Evolutionary conservation across 1,140 invertebrate species (phyloP).

Genomic region (Neuroterus valhalla): DNA sequence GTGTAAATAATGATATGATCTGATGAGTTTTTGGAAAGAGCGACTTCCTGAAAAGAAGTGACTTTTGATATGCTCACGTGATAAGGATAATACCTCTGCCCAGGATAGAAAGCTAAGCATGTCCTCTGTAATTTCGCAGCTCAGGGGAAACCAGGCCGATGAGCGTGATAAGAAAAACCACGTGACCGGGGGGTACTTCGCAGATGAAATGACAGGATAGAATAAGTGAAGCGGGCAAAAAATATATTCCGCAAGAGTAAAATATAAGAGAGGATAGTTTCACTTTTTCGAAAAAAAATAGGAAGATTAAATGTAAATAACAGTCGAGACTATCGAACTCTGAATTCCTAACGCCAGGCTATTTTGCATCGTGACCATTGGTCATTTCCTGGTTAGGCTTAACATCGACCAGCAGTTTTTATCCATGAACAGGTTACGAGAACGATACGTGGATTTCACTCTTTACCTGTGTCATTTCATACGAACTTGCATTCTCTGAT

Average conservation of each 20-base stretch:
- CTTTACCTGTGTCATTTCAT: constrained; percentile 21
- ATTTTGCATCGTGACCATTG: constrained; percentile 14
- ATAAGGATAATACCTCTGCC: constrained; percentile 5
- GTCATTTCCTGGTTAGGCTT: constrained; percentile 29
- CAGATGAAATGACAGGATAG: constrained; percentile 14
- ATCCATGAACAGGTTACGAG: constrained; percentile 18
- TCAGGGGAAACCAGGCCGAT: constrained; percentile 17
- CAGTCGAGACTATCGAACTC: background rate
- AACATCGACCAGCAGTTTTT: constrained; percentile 20
- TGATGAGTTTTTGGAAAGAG: background rate
- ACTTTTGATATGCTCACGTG: background rate
- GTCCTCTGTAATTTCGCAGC: constrained; percentile 14
- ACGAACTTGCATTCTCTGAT: constrained; percentile 29
- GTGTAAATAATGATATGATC: background rate
- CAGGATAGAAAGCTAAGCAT: background rate
- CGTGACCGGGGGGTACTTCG: background rate
- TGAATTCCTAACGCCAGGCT: background rate
- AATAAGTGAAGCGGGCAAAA: background rate
- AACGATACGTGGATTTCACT: constrained; percentile 20
- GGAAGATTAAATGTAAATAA: background rate
- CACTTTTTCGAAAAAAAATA: background rate
- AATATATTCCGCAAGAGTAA: background rate
- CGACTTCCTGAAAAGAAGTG: background rate
- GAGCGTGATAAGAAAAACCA: constrained; percentile 8
- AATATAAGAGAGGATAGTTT: background rate